Conservation (phyloP, 2,888 invertebrate species). For the Strigamia crassipes region DNA sequence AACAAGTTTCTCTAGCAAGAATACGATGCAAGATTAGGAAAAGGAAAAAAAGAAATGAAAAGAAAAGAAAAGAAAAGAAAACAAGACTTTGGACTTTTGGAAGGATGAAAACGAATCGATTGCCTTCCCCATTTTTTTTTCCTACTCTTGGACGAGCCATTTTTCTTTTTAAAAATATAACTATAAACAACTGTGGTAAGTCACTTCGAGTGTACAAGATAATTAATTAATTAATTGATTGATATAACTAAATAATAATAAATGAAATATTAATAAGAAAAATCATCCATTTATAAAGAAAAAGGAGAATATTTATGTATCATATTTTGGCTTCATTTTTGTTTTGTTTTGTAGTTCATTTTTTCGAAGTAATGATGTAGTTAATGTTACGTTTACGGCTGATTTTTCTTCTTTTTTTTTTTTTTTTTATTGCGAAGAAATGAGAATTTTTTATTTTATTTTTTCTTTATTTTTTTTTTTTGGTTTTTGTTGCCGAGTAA, state of each 20-base stretch:
- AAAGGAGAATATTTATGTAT: conserved; percentile 37
- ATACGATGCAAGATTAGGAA: conserved; percentile 29
- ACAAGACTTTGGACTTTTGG: too few relatives aligned
- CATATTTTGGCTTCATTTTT: conserved; percentile 10
- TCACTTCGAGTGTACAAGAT: neutral
- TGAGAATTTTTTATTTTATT: neutral
- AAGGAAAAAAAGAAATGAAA: too few relatives aligned
- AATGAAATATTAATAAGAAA: neutral
- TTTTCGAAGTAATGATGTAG: conserved; percentile 1
- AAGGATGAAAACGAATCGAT: neutral
- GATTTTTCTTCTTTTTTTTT: neutral
- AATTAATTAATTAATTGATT: neutral
- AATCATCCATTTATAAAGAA: conserved; percentile 32
- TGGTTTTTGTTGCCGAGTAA: neutral
- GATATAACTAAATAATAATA: too few relatives aligned
- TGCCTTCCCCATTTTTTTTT: conserved; percentile 39
- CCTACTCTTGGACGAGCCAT: conserved; percentile 43
- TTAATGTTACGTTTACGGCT: neutral
- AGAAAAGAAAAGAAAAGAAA: too few relatives aligned
- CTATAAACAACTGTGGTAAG: conserved; percentile 6
- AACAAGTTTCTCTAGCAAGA: too few relatives aligned
- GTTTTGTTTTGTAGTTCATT: neutral
- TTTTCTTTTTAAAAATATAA: neutral
- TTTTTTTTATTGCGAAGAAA: too few relatives aligned
- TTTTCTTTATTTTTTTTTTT: neutral